A percentile compares a stretch with the other conserved stretches of the same genome.
Evolutionary conservation across 2,113 vertebrate genomes (phyloP).

Genomic region (Phyllopteryx taeniolatus): DNA sequence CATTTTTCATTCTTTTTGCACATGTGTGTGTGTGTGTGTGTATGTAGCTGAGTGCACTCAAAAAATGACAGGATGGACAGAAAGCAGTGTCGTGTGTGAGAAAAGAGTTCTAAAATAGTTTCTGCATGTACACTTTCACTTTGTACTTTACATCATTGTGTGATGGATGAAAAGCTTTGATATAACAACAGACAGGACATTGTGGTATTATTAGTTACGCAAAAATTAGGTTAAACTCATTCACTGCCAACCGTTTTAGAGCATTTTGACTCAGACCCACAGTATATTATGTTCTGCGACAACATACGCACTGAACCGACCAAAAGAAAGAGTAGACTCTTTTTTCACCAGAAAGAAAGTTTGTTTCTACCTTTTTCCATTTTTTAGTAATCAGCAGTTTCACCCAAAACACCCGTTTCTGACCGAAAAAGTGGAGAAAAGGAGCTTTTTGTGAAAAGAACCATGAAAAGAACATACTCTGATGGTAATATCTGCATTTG

Average conservation of each 20-base stretch:
- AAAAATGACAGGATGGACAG: conserved; percentile 6
- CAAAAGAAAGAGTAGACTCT: no score
- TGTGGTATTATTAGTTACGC: background rate
- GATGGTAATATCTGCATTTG: no score
- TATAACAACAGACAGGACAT: background rate
- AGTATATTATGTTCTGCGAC: background rate
- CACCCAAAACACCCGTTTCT: no score
- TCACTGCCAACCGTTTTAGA: background rate
- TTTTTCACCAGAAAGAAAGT: background rate
- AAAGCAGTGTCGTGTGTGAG: conserved; percentile 21
- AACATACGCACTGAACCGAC: no score
- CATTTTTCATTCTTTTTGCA: conserved; percentile 56
- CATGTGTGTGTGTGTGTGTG: conserved; percentile 15
- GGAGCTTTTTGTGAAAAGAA: no score
- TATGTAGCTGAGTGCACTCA: conserved; percentile 15
- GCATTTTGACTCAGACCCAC: background rate
- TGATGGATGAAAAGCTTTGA: background rate
- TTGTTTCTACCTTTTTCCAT: no score
- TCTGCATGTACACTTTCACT: background rate
- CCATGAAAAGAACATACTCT: no score
- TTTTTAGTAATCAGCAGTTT: no score
- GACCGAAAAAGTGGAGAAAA: no score
- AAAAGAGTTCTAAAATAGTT: conserved; percentile 46
- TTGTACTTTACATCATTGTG: background rate
- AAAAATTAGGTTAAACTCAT: background rate